These are phyloP conservation scores for Pomacea maculata DNA, from an alignment of 1,140 invertebrate genomes.

Conservation along the genomic window DNA sequence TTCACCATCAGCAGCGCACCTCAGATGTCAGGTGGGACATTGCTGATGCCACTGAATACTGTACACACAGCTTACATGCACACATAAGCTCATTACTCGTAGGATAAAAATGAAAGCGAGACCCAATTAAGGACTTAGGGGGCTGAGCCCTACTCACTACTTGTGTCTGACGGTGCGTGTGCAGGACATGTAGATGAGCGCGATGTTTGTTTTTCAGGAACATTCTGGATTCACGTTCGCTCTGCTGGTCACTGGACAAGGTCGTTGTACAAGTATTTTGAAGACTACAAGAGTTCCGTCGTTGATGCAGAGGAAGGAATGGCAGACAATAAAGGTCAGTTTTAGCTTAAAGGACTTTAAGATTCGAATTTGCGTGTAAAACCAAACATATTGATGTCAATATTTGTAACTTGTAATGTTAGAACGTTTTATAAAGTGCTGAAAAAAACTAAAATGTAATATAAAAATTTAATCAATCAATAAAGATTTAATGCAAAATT, in stretches of 20 bases:
- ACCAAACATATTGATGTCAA: too few relatives aligned
- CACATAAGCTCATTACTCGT: conserved; percentile 87
- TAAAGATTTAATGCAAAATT: too few relatives aligned
- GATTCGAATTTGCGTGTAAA: too few relatives aligned
- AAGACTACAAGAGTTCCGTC: conserved; percentile 63
- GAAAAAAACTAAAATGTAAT: too few relatives aligned
- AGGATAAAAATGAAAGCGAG: conserved; percentile 77
- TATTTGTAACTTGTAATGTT: too few relatives aligned
- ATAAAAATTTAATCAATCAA: too few relatives aligned
- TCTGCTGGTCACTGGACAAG: conserved; percentile 96
- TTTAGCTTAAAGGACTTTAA: neutral
- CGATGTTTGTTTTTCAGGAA: conserved; percentile 6
- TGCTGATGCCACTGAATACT: conserved; percentile 69
- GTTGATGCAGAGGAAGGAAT: conserved; percentile 14
- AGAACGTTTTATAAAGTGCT: too few relatives aligned
- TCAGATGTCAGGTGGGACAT: conserved; percentile 82
- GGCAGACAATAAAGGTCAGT: neutral
- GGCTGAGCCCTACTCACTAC: neutral
- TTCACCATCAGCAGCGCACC: conserved; percentile 96
- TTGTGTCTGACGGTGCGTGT: neutral
- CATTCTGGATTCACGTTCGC: conserved; percentile 90
- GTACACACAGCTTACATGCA: conserved; percentile 91
- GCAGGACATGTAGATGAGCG: neutral
- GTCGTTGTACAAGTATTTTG: conserved; percentile 87
- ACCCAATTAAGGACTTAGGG: conserved; percentile 4